These are phyloP conservation scores for Cervus canadensis DNA, from an alignment of 2,113 vertebrate species.

Conservation along the genomic window DNA sequence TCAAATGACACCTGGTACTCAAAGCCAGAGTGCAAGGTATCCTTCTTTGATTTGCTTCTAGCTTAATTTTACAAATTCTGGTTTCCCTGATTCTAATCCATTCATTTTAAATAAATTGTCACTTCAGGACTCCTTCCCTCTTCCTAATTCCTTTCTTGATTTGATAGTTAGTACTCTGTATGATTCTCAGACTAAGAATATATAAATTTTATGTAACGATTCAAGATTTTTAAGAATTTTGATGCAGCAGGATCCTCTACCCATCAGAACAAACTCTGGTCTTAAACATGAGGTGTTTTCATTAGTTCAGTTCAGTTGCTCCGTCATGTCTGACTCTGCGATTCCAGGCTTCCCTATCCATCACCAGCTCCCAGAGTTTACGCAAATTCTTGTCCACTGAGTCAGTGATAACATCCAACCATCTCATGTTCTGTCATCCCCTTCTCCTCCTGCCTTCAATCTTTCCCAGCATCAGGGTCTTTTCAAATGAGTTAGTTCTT, in stretches of 20 bases:
- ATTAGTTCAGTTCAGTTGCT: not conserved
- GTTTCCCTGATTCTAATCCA: not conserved
- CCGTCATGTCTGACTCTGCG: not conserved
- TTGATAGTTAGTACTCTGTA: not conserved
- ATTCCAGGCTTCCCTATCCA: not conserved
- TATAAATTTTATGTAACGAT: not conserved
- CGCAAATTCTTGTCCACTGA: not conserved
- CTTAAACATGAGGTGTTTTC: not conserved
- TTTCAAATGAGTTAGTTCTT: not conserved
- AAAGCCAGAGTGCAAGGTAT: not conserved
- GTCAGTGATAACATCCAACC: not conserved
- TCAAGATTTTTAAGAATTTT: not conserved
- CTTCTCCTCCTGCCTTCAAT: not conserved
- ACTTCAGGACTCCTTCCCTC: not conserved
- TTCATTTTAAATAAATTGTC: not conserved
- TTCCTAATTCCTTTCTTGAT: not conserved
- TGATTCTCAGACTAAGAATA: not conserved
- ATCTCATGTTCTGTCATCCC: not conserved
- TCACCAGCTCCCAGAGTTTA: not conserved
- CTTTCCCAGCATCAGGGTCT: not conserved
- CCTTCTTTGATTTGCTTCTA: not conserved
- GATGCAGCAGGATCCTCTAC: not conserved
- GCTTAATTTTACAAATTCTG: not conserved
- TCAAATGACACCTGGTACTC: not conserved
- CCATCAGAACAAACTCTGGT: not conserved